phyloP scores from a whole-genome alignment of 2,113 vertebrate genomes.

The Nycticebus coucang region DNA sequence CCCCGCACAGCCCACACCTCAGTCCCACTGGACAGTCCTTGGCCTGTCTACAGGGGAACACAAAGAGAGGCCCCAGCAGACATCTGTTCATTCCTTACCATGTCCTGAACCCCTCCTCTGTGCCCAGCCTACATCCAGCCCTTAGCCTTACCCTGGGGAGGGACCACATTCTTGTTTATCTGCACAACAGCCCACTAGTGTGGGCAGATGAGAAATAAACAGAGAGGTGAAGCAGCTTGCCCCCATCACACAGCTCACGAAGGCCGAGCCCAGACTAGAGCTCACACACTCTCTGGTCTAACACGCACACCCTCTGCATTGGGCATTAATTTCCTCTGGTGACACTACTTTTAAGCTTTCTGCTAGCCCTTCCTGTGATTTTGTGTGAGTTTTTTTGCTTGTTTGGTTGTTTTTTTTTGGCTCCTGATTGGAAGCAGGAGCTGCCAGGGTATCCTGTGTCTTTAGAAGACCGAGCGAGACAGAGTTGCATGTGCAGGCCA shows the following conservation, averaged over 20 bases:
- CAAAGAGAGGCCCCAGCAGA: neutral
- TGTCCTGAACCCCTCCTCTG: neutral
- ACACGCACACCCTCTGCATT: accelerated
- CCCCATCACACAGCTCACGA: neutral
- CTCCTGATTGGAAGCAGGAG: neutral
- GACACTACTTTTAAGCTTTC: neutral
- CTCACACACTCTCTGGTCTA: neutral
- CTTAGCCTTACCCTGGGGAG: neutral
- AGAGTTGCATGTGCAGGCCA: neutral
- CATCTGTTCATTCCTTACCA: neutral
- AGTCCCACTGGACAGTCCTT: neutral
- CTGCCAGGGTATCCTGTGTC: neutral
- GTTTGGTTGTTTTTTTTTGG: neutral
- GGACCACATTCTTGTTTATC: neutral
- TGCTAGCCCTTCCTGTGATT: neutral
- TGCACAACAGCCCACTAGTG: neutral
- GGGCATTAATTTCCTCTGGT: neutral
- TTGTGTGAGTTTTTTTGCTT: too few relatives aligned
- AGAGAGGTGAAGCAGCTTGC: neutral
- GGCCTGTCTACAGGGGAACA: neutral
- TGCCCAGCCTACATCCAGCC: neutral
- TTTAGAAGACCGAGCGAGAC: neutral
- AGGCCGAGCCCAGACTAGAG: neutral
- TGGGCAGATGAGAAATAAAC: neutral
- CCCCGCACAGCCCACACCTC: accelerated